A percentile compares a stretch with the other conserved stretches of the same genome.
Evolutionary conservation across 37 sponge, comb jelly and placozoan species (phyloP).

Genomic region (Chondrilla cf. caribensis): DNA sequence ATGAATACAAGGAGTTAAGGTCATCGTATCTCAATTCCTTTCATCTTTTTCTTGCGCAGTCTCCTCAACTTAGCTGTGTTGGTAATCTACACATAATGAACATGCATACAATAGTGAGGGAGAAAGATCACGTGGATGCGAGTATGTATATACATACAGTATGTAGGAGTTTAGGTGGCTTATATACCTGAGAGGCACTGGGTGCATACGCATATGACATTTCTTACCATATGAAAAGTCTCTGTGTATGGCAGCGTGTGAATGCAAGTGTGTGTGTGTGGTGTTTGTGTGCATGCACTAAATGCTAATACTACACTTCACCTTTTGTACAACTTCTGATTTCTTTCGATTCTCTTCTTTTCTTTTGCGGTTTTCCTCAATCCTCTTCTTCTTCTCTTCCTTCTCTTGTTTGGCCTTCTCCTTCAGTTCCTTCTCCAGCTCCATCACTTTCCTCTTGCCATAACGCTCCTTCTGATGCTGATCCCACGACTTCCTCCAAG

Average conservation of each 20-base stretch:
- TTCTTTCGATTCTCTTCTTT: slow-evolving; percentile 79
- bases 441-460: slow-evolving; percentile 65
- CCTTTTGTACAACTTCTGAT: slow-evolving; percentile 76
- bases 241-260: too few relatives aligned
- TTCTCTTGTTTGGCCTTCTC: slow-evolving; percentile 44
- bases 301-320: neutral
- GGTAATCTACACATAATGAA: slow-evolving; percentile 60
- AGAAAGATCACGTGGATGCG: too few relatives aligned
- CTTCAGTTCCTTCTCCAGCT: slow-evolving; percentile 62
- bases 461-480: slow-evolving; percentile 39
- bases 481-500: slow-evolving; percentile 50
- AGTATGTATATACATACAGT: too few relatives aligned
- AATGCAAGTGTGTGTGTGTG: too few relatives aligned
- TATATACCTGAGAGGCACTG: too few relatives aligned
- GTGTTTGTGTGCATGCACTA: too few relatives aligned
- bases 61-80: slow-evolving; percentile 71
- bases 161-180: too few relatives aligned
- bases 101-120: neutral
- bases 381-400: slow-evolving; percentile 57
- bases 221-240: neutral
- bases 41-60: slow-evolving; percentile 70
- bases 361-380: slow-evolving; percentile 51
- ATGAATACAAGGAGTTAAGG: too few relatives aligned
- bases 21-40: slow-evolving; percentile 67
- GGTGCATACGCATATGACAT: neutral